Evolutionary conservation across 2,888 invertebrate genomes (phyloP), one percentile per base, ranked within the genome.

Genomic region (Eulithis testata): DNA sequence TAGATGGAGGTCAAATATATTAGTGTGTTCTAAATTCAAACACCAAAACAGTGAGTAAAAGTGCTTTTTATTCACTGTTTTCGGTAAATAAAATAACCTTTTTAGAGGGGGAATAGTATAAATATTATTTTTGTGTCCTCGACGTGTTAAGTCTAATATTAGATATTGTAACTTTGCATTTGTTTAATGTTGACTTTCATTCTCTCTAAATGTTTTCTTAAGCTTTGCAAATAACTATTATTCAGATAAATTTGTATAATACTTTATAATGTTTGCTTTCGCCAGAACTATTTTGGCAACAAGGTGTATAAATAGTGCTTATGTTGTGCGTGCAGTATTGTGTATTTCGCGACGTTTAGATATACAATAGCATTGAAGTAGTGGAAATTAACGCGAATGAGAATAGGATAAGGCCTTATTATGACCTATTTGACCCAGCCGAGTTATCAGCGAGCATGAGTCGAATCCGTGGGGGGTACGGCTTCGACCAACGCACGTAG

Each of bases 381-480:
- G 65, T 83, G 83, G 81, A 85, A 84, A 83, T 81, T 68, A 60
- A 54, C 84, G 79, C 80, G 73, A 73, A 74, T 75, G 75, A 77
- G 72, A 73, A 71, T 76, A 74, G 75, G 74, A 81, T 80, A 81
- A 76, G 69, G 73, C 72, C 72, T 80, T 76, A 70, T 67, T 4
- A 71, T 74, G 53, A 58, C 50, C 49, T 44, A 60, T 72, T 71
- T 86, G 86, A 88, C 88, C 86, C 79, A 75, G 72, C 69, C 69
- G 60, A 66, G 72, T 83, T 89, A 90, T 91, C 88, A 65, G 71
- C 79, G 73, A 71, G 77, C 91, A 91, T 87, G 90, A 86, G 87
- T 81, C 83, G 83, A 83, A 80, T 87, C 83, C 89, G 91, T 91
- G 91, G 91, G 91, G 91, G 91, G 86, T 81, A 73, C 71, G 66